These are phyloP conservation scores for Meriones unguiculatus DNA, from an alignment of 2,113 vertebrate species.

Conservation along the genomic window DNA sequence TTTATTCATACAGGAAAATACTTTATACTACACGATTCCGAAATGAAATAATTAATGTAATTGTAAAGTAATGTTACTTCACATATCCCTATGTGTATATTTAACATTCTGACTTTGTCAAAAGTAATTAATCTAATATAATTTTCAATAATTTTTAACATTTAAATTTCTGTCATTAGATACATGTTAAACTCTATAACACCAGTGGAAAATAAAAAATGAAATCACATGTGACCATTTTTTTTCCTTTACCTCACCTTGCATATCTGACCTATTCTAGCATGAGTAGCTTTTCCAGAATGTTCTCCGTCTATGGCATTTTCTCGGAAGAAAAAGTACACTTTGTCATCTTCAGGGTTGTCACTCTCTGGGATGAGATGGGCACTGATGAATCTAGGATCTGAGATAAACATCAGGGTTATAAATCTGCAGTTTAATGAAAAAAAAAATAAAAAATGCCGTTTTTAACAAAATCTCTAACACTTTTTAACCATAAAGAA, in stretches of 20 bases:
- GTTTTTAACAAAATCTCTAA: too few relatives aligned
- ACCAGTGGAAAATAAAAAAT: not conserved
- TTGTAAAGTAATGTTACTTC: not conserved
- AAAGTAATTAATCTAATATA: not conserved
- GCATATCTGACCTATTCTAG: conserved; percentile 98
- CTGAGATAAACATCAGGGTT: conserved; percentile 82
- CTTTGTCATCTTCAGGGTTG: conserved; percentile 98
- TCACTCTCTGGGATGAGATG: conserved; percentile 97
- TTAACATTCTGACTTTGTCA: not conserved
- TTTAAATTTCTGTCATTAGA: not conserved
- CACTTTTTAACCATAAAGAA: too few relatives aligned
- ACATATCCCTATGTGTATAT: not conserved
- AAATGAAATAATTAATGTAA: not conserved
- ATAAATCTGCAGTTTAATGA: not conserved
- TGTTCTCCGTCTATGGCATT: conserved; percentile 98
- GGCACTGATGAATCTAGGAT: conserved; percentile 95
- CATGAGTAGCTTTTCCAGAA: conserved; percentile 96
- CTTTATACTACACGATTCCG: not conserved
- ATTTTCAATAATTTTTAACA: not conserved
- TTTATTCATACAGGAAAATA: not conserved
- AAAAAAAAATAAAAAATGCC: too few relatives aligned
- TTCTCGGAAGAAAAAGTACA: conserved; percentile 99
- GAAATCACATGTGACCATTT: not conserved
- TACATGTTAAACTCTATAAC: not conserved
- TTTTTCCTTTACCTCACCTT: conserved; percentile 90